These are phyloP conservation scores for Pandion haliaetus DNA, from an alignment of 2,113 vertebrate species.

Conservation along the genomic window DNA sequence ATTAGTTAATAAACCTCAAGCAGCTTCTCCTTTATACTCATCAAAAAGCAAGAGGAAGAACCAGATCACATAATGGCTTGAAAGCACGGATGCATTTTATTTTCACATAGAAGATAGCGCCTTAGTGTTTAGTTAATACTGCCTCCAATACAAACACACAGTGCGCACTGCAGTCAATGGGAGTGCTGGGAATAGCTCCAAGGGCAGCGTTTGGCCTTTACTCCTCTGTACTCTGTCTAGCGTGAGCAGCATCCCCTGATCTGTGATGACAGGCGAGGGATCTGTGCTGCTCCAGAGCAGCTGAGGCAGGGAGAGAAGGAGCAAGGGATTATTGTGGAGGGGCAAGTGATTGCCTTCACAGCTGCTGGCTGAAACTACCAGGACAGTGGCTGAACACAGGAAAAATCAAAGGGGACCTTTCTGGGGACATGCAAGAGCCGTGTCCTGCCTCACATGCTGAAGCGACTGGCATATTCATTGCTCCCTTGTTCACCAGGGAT, in stretches of 20 bases:
- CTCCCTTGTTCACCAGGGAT: background rate
- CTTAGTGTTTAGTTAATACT: background rate
- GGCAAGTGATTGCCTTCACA: background rate
- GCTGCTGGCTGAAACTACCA: background rate
- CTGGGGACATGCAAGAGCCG: background rate
- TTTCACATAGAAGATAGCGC: fast-evolving
- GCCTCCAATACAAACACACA: background rate
- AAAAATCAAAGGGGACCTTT: background rate
- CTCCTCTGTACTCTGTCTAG: background rate
- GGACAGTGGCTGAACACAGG: background rate
- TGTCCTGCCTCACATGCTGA: background rate
- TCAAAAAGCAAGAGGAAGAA: background rate
- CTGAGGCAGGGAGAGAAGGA: background rate
- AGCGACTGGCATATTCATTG: background rate
- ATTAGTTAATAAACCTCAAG: slow-evolving; percentile 30
- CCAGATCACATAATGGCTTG: background rate
- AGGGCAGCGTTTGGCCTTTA: background rate
- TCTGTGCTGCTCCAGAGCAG: background rate
- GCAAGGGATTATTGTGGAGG: background rate
- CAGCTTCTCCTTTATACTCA: background rate
- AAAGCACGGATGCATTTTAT: background rate
- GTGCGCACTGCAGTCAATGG: fast-evolving
- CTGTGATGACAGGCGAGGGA: background rate
- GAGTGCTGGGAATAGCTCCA: background rate
- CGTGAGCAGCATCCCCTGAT: background rate